A percentile compares a stretch with the other conserved stretches of the same genome.
These are phyloP conservation scores for Hartigia nigra DNA, from an alignment of 2,888 invertebrate species.

Conservation along the genomic window DNA sequence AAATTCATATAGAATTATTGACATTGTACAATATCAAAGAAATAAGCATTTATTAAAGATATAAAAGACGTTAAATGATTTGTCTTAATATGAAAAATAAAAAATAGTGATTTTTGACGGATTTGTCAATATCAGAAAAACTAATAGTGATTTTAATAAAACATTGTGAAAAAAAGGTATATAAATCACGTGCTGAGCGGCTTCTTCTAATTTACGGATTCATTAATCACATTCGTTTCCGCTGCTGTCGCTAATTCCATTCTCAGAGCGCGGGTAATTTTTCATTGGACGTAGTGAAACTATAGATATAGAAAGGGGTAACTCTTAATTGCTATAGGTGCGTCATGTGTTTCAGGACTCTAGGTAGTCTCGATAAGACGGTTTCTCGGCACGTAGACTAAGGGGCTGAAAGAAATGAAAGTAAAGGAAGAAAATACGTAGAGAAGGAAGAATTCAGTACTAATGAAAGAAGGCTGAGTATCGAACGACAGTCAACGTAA, in stretches of 20 bases:
- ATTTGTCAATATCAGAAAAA: background rate
- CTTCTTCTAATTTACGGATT: conserved; percentile 38
- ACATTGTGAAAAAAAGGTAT: background rate
- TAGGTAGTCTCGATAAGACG: background rate
- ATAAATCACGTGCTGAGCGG: conserved; percentile 19
- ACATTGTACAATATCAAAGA: background rate
- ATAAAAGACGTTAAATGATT: too few relatives aligned
- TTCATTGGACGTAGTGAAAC: conserved; percentile 27
- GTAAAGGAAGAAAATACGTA: background rate
- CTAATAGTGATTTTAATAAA: background rate
- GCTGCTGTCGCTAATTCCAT: conserved; percentile 39
- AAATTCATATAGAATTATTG: background rate
- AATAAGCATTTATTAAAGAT: too few relatives aligned
- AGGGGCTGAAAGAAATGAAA: background rate
- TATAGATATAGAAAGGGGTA: conserved; percentile 5
- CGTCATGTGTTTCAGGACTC: background rate
- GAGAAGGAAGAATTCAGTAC: background rate
- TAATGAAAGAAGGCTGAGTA: background rate
- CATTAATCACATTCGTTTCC: conserved; percentile 43
- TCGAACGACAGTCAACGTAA: background rate
- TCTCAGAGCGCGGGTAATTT: conserved; percentile 28
- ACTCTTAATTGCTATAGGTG: background rate
- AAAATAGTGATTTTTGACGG: background rate
- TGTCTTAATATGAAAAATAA: too few relatives aligned
- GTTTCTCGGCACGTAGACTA: background rate